Evolutionary conservation across 2,113 vertebrate genomes (phyloP).

Genomic region (Pavo muticus): DNA sequence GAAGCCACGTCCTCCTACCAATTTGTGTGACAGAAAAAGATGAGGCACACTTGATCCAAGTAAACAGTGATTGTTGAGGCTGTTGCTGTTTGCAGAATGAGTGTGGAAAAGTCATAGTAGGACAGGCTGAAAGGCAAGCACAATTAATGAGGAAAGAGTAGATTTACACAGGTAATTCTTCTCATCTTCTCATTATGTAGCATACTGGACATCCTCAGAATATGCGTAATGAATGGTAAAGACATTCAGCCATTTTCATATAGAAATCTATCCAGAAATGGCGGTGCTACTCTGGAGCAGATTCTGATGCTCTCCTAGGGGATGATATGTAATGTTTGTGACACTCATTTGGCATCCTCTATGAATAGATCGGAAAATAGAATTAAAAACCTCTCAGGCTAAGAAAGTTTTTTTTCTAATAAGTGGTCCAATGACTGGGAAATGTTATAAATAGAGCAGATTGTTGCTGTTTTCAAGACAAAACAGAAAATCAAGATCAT

Average conservation of each 20-base stretch:
- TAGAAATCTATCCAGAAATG: neutral
- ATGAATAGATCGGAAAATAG: neutral
- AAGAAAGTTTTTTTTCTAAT: neutral
- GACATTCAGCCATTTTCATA: neutral
- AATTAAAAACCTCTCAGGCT: neutral
- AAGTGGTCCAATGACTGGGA: neutral
- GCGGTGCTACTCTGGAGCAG: rapidly evolving
- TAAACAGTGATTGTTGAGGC: rapidly evolving
- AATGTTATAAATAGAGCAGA: neutral
- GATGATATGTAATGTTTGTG: neutral
- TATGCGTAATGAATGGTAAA: neutral
- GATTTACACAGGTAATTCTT: neutral
- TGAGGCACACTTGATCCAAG: neutral
- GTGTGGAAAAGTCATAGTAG: neutral
- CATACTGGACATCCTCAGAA: neutral
- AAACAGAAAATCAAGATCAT: neutral
- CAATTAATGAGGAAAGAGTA: neutral
- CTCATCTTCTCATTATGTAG: neutral
- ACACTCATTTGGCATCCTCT: neutral
- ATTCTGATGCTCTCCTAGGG: neutral
- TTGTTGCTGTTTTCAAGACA: neutral
- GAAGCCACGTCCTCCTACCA: neutral
- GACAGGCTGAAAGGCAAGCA: neutral
- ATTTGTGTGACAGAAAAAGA: neutral
- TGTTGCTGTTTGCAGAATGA: neutral